phyloP scores from a whole-genome alignment of 2,797 vertebrate species.

The Oryzias sinensis region DNA sequence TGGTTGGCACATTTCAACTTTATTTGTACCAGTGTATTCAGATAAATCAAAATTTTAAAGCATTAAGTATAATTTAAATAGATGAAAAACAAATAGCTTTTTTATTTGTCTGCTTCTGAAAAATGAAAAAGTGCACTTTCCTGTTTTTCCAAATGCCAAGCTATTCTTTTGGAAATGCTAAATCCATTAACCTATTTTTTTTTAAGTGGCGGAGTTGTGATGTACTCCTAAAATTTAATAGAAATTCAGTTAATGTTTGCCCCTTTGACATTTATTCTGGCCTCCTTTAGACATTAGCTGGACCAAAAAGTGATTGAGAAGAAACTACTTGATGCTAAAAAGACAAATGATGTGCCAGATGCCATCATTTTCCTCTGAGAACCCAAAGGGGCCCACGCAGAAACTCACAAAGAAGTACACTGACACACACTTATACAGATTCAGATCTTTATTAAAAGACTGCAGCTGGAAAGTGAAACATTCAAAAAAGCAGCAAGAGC shows the following conservation, averaged over 20 bases:
- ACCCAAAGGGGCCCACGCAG: constrained; percentile 70
- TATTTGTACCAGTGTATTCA: too few relatives aligned
- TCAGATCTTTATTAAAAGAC: constrained; percentile 54
- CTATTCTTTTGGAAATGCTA: constrained; percentile 10
- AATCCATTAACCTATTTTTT: constrained; percentile 8
- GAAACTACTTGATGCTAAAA: constrained; percentile 77
- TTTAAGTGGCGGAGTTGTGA: constrained; percentile 21
- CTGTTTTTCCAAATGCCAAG: constrained; percentile 5
- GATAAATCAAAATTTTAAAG: too few relatives aligned
- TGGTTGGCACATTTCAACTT: too few relatives aligned
- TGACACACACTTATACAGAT: constrained; percentile 7
- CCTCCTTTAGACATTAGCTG: constrained; percentile 54
- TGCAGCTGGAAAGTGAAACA: constrained; percentile 57
- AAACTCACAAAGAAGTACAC: constrained; percentile 12
- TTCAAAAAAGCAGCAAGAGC: constrained; percentile 57
- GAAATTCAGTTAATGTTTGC: constrained; percentile 14
- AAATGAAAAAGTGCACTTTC: constrained; percentile 1
- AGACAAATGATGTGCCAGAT: constrained; percentile 82
- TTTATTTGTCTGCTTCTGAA: not conserved
- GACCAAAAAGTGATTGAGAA: not conserved
- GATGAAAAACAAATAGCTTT: too few relatives aligned
- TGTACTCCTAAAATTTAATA: constrained; percentile 13
- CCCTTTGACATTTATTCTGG: constrained; percentile 10
- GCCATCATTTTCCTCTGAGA: constrained; percentile 79
- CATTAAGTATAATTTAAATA: too few relatives aligned